These are phyloP conservation scores for Sebastes jordani DNA, from an alignment of 2,797 vertebrate species.

Conservation along the genomic window DNA sequence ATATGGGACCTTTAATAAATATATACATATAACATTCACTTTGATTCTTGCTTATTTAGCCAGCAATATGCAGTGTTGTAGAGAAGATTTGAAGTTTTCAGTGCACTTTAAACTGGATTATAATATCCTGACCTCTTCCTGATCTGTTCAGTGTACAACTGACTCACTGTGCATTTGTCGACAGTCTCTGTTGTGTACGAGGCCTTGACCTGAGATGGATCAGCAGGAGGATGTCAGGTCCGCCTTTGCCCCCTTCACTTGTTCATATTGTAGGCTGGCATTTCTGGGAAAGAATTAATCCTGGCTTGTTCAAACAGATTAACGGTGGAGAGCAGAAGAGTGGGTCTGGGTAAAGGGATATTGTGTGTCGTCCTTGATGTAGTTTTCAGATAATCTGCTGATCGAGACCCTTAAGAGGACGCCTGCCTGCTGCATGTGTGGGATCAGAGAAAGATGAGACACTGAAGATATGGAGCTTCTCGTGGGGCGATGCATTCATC, in stretches of 20 bases:
- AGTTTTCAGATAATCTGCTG: slow-evolving; percentile 58
- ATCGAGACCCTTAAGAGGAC: slow-evolving; percentile 35
- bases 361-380: slow-evolving; percentile 40
- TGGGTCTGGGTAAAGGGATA: slow-evolving; percentile 34
- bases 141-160: not conserved
- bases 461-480: slow-evolving; percentile 25
- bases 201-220: slow-evolving; percentile 24
- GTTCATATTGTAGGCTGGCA: slow-evolving; percentile 26
- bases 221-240: slow-evolving; percentile 14
- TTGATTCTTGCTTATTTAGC: not conserved
- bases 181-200: not conserved
- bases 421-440: slow-evolving; percentile 15
- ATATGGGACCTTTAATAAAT: not conserved
- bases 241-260: slow-evolving; percentile 20
- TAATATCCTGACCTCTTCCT: not conserved
- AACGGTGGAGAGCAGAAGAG: slow-evolving; percentile 24
- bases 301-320: slow-evolving; percentile 46
- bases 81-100: not conserved
- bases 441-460: slow-evolving; percentile 22
- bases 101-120: not conserved
- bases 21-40: not conserved
- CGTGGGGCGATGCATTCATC: not conserved
- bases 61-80: not conserved
- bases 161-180: slow-evolving; percentile 1
- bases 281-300: slow-evolving; percentile 58